Evolutionary conservation across 1,140 invertebrate genomes (phyloP), one percentile per base, ranked within the genome.

Genomic region (Vanessa atalanta): DNA sequence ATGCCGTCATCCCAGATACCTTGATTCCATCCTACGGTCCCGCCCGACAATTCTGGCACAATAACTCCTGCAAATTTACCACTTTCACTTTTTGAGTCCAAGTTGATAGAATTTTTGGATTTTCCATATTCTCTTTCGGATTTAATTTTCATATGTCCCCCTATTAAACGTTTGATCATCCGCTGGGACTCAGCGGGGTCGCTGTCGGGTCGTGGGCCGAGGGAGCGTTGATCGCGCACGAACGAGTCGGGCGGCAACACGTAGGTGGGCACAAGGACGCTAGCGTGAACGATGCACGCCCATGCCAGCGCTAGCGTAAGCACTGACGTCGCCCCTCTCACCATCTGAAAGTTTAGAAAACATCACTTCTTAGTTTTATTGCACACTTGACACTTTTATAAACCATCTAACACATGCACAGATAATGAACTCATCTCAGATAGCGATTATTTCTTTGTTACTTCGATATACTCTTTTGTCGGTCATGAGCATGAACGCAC

Each of bases 1-100:
- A 96, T 94, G 48, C 94, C 95, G 50, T 95, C 95, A 82, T 95
- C 95, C 95, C 95, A 95, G 66, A 94, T 92, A 43, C 93, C 93
- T 72, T 93, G 93, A 76, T 93, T 93, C 93, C 93, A 93, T 67
- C 93, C 93, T 50, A 93, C 90, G 80, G 84, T 92, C 84, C 90
- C 84, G 88, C 89, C 88, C 81, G 88, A 88, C 84, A 89, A 87
- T 79, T 93, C 91, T 79, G 90, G 83, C 78, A 83, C 86, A 74
- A 91, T 84, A 64, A 87, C 88, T 65, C 90, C 88, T n/a, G 79
- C 81, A 73, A 93, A 92, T 77, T 93, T 93, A 60, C 92, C 93
- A 80, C 88, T 90, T 71, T 82, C 82, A 73, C 78, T 88, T 73
- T 91, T 92, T 37, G 79, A 80, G 47, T 87, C 83, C 69, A 77